Evolutionary conservation across 2,888 invertebrate species (phyloP), one percentile per base, ranked within the genome.

Genomic region (Cenopis cana): DNA sequence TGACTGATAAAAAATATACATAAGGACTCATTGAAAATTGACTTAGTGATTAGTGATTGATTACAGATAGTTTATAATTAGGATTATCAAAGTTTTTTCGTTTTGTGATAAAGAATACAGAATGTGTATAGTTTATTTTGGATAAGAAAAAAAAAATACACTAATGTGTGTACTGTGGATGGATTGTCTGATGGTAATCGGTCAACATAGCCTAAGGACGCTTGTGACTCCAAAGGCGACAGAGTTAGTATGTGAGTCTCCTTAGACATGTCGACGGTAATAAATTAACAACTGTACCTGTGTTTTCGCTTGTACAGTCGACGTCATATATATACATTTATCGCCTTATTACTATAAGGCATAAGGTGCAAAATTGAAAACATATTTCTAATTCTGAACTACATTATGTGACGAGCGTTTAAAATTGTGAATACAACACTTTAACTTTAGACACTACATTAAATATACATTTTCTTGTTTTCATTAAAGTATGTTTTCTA

Each of bases 401-500:
- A n/a, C n/a, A n/a, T n/a, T n/a, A n/a, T n/a, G n/a, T n/a, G n/a
- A n/a, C n/a, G n/a, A n/a, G n/a, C n/a, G n/a, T n/a, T n/a, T n/a
- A n/a, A n/a, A n/a, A n/a, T n/a, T n/a, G 33, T 5, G 33, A 33
- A 5, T 33, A 33, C 8, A 33, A 60, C 14, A 50, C n/a, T 24
- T n/a, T 38, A 14, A 36, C 38, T 36, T 66, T 67, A 36, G 60
- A 33, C 33, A 49, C 11, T 46, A 46, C 33, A 55, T 33, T 61
- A 14, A 24, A 41, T 24, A 20, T 20, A 68, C 54, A 46, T 60
- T 61, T 68, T 50, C 38, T 69, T 62, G 62, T 69, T 61, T 61
- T 20, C 29, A 69, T 64, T 69, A 69, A 69, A 69, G 24, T 57
- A 64, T 17, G 69, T 69, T 69, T 69, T 69, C 36, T 41, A 62